phyloP scores from a whole-genome alignment of 2,888 invertebrate species.

The Heliconius aoede region DNA sequence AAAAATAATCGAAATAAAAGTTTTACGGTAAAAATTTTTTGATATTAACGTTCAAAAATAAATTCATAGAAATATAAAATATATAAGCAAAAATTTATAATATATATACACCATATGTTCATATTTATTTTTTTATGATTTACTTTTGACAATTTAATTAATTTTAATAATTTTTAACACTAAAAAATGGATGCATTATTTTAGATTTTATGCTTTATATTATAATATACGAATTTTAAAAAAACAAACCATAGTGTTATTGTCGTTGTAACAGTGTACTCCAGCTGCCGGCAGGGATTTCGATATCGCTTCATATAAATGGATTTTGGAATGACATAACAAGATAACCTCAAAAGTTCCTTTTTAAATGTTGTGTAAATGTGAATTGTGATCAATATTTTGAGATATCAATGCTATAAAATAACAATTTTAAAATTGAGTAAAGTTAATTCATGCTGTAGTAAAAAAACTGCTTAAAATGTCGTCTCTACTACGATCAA shows the following conservation, averaged over 20 bases:
- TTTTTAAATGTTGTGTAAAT: slow-evolving; percentile 29
- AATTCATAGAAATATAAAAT: no score
- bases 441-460: slow-evolving; percentile 27
- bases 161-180: no score
- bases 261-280: no score
- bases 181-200: no score
- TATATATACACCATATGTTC: no score
- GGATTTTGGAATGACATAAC: slow-evolving; percentile 62
- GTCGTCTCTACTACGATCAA: slow-evolving; percentile 88
- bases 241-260: neutral
- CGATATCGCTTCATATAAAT: neutral
- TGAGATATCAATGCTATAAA: slow-evolving; percentile 22
- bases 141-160: no score
- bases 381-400: slow-evolving; percentile 22
- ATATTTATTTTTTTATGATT: no score
- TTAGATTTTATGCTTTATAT: no score
- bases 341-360: slow-evolving; percentile 64
- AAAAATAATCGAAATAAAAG: neutral
- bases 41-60: no score
- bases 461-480: slow-evolving; percentile 62
- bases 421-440: neutral
- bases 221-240: neutral
- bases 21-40: no score
- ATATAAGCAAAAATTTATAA: no score
- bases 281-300: neutral